Conservation (phyloP, 2,888 invertebrate genomes). For the Morpho deidamia region DNA sequence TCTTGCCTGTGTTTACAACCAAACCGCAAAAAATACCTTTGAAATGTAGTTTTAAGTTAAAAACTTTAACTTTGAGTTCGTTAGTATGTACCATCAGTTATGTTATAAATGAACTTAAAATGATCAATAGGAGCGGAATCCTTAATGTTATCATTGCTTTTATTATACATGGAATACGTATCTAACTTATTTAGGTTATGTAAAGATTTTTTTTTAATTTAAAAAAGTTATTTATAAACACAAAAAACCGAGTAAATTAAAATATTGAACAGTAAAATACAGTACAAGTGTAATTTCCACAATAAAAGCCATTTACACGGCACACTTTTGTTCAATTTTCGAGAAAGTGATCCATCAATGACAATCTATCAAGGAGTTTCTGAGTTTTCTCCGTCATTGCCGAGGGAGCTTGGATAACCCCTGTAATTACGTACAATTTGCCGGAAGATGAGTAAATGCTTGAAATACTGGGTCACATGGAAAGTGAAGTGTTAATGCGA, state of each 20-base stretch:
- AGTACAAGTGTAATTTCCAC: conserved; percentile 35
- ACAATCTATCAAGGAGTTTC: conserved; percentile 59
- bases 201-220: too few species aligned
- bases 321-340: conserved; percentile 71
- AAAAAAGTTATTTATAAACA: too few species aligned
- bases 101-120: too few species aligned
- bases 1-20: conserved; percentile 32
- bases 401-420: conserved; percentile 41
- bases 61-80: too few species aligned
- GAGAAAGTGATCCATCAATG: conserved; percentile 72
- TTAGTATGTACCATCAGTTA: too few species aligned
- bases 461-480: conserved; percentile 70
- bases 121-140: too few species aligned
- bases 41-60: background rate
- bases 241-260: too few species aligned
- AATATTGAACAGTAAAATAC: too few species aligned
- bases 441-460: conserved; percentile 74
- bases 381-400: conserved; percentile 61
- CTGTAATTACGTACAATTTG: conserved; percentile 64
- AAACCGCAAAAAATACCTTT: background rate
- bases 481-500: conserved; percentile 75
- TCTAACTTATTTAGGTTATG: too few species aligned
- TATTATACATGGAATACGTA: too few species aligned
- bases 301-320: conserved; percentile 62
- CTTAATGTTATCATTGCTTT: too few species aligned